Evolutionary conservation across 1,140 invertebrate species (phyloP), one percentile per base, ranked within the genome.

Genomic region (Drosophila pallidifrons): DNA sequence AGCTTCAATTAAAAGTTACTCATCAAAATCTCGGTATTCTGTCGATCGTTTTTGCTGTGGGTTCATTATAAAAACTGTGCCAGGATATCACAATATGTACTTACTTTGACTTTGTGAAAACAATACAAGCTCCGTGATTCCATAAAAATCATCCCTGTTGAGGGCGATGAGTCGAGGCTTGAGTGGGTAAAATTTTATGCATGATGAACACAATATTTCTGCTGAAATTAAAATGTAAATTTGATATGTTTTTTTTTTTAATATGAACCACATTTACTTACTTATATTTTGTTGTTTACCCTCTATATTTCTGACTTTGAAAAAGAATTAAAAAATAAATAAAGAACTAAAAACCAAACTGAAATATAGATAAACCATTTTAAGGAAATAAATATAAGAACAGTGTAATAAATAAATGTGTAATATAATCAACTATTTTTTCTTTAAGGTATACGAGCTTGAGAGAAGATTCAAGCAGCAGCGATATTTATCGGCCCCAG

Each of bases 391-490:
- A 38, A 38, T 10, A 8, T 38, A 38, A 11, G 30, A 32, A 32
- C 30, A 32, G 7, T 2, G 6, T 7, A 8, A 32, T 32, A 32
- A 6, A 8, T 32, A 32, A 6, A 32, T 32, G 2, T 32, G 6
- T 32, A 32, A 6, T 6, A 32, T 32, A 0, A 32, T 32, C 30
- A 38, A 38, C 35, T 38, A 10, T 38, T 38, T 11, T 58, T 63
- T 28, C n/a, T 93, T 93, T 13, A 93, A 99, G 96, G 98, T 99
- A 41, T 99, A 98, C 94, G 98, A 99, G 94, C 93, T 99, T 91
- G 99, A 99, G 93, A 95, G 98, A 92, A 94, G 98, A 89, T 99
- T 99, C 94, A 99, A 99, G 92, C 96, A 97, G 93, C 96, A 96
- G 93, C 96, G 98, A 96, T 99, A 99, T 94, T 95, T 99, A 67